Base-by-base conservation (phyloP, 64 coral and sea anemone genomes). In the Actinia tenebrosa region DNA sequence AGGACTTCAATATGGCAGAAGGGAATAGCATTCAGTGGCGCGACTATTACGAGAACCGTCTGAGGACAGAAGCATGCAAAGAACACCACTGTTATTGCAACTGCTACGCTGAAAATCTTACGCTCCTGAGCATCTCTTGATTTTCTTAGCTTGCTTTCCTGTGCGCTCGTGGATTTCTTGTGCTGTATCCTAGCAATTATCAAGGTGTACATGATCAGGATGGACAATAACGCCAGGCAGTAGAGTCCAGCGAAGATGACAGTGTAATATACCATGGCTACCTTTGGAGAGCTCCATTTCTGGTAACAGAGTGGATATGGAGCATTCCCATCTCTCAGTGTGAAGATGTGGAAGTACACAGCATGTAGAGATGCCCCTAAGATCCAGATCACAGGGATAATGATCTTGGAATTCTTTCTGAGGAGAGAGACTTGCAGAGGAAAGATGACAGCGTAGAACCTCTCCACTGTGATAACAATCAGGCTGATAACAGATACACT, bases 391-490 rank as follows among this genome's bases (percentile, higher is more conserved):
- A 71, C 42, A 9, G 80, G 63, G 37, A 89, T 71, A 3, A 84
- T 45, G 14, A 53, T 56, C 52, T 71, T 83, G 50, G 46, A 71
- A 14, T 89, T 26, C 44, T 77, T 80, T 71, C 83, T 84, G 20
- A 89, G 63, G 44, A 64, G 43, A 1, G 81, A 71, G 44, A 50
- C 52, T 63, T 86, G 84, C 10, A 95, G 75, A 20, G 93, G 93
- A 79, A 69, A 91, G 80, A 89, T 86, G n/a, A 95, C 93, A 10
- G 89, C 93, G 20, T 88, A 95, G 54, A 95, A 95, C 10, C 93
- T 54, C 42, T 91, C 93, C 26, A 85, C 87, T 22, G 93, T 88
- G 25, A 95, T 95, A 58, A 84, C 82, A 6, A 95, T 69, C 10
- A 95, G 46, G 44, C 89, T 91, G 14, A 87, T 75, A 58, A 95